Percentiles rank a stretch among this genome's conserved stretches.
These are phyloP conservation scores for Hyphantria cunea DNA, from an alignment of 1,140 invertebrate genomes.

Conservation along the genomic window DNA sequence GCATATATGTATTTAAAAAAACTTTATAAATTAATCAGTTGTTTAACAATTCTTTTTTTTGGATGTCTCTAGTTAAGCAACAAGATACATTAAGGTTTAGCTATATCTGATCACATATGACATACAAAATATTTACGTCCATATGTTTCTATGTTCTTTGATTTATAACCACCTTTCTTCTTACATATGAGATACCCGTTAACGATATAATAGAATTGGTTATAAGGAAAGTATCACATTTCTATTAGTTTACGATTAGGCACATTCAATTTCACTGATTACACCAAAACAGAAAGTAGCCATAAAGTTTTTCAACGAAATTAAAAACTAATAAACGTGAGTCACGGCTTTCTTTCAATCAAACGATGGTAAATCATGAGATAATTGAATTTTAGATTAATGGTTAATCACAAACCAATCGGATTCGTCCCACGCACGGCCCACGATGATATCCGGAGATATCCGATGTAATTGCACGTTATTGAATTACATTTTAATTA, in stretches of 20 bases:
- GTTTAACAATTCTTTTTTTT: too few relatives aligned
- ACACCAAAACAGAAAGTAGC: conserved; percentile 17
- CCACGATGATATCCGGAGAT: conserved; percentile 39
- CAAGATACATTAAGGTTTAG: too few relatives aligned
- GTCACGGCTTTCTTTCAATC: conserved; percentile 43
- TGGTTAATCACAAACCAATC: conserved; percentile 54
- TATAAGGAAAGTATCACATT: too few relatives aligned
- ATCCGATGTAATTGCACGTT: conserved; percentile 61
- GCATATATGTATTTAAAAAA: too few relatives aligned
- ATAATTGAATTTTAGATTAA: conserved; percentile 77
- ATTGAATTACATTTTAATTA: conserved; percentile 80
- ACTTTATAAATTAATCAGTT: too few relatives aligned
- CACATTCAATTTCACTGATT: conserved; percentile 8
- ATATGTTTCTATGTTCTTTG: too few relatives aligned
- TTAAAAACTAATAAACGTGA: conserved; percentile 41
- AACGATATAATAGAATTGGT: too few relatives aligned
- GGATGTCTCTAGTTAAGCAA: too few relatives aligned
- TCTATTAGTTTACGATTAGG: conserved; percentile 13
- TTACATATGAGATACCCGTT: too few relatives aligned
- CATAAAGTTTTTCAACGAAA: conserved; percentile 21
- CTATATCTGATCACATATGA: too few relatives aligned
- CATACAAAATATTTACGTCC: too few relatives aligned
- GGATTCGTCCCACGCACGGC: conserved; percentile 46
- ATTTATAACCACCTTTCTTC: too few relatives aligned
- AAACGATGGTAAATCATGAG: conserved; percentile 32